A percentile compares a stretch with the other conserved stretches of the same genome.
These are phyloP conservation scores for Leucoma salicis DNA, from an alignment of 2,888 invertebrate species.

Conservation along the genomic window DNA sequence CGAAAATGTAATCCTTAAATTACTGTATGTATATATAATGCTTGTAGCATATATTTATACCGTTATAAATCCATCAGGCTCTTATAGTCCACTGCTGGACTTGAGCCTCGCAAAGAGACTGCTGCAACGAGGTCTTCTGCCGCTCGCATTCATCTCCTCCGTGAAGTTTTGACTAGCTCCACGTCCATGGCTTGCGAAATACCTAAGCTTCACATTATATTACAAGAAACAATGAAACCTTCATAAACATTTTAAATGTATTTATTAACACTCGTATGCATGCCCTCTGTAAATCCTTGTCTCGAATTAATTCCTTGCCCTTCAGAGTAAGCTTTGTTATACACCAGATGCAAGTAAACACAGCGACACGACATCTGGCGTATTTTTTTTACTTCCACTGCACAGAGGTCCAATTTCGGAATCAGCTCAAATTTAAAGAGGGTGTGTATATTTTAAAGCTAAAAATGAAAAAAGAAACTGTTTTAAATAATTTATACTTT, in stretches of 20 bases:
- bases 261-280: constrained; percentile 9
- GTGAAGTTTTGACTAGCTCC: no score
- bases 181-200: no score
- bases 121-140: no score
- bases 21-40: no score
- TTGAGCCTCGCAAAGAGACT: no score
- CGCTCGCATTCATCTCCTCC: no score
- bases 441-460: neutral
- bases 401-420: constrained; percentile 42
- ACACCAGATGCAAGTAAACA: constrained; percentile 76
- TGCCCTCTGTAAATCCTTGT: constrained; percentile 50
- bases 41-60: no score
- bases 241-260: neutral
- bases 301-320: constrained; percentile 6
- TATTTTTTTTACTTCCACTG: constrained; percentile 71
- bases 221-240: neutral
- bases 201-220: neutral
- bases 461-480: neutral
- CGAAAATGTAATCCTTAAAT: no score
- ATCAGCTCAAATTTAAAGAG: constrained; percentile 16
- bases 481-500: no score
- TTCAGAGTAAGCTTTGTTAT: constrained; percentile 71
- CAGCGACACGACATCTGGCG: constrained; percentile 70
- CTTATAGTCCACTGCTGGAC: no score
- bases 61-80: no score